Evolutionary conservation across 2,797 vertebrate species (phyloP).

Genomic region (Eupleurogrammus muticus): DNA sequence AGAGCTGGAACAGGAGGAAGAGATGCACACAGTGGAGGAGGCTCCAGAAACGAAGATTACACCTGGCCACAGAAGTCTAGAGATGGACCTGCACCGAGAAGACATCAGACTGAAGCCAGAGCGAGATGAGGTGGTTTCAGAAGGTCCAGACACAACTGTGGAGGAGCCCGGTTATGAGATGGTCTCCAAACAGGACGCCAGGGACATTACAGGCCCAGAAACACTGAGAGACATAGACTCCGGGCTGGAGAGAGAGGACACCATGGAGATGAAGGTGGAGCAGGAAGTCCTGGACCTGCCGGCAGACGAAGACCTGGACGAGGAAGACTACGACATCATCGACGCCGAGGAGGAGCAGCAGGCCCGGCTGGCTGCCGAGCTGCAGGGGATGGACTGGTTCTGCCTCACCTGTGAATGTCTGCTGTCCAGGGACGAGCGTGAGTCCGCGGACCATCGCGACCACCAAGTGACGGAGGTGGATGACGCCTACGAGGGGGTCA

Average conservation of each 20-base stretch:
- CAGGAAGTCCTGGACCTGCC: conserved; percentile 68
- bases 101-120: conserved; percentile 25
- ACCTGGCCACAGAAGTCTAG: conserved; percentile 13
- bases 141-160: conserved; percentile 69
- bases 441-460: conserved; percentile 85
- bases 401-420: conserved; percentile 90
- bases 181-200: conserved; percentile 83
- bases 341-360: conserved; percentile 82
- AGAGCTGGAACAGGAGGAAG: conserved; percentile 18
- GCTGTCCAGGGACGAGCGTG: conserved; percentile 85
- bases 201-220: conserved; percentile 71
- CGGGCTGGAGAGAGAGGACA: conserved; percentile 29
- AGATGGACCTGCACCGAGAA: conserved; percentile 48
- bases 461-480: conserved; percentile 88
- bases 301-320: conserved; percentile 76
- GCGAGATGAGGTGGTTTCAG: conserved; percentile 25
- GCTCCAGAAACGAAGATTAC: conserved; percentile 16
- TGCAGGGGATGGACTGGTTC: conserved; percentile 88
- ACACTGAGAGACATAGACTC: conserved; percentile 63
- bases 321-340: conserved; percentile 86
- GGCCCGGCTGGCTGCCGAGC: conserved; percentile 81
- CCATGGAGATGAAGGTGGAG: conserved; percentile 55
- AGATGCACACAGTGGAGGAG: conserved; percentile 17
- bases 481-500: conserved; percentile 87
- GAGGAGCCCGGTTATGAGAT: conserved; percentile 88